A percentile compares a stretch with the other conserved stretches of the same genome.
These are phyloP conservation scores for Porites lutea DNA, from an alignment of 64 coral and sea anemone species.

Conservation along the genomic window DNA sequence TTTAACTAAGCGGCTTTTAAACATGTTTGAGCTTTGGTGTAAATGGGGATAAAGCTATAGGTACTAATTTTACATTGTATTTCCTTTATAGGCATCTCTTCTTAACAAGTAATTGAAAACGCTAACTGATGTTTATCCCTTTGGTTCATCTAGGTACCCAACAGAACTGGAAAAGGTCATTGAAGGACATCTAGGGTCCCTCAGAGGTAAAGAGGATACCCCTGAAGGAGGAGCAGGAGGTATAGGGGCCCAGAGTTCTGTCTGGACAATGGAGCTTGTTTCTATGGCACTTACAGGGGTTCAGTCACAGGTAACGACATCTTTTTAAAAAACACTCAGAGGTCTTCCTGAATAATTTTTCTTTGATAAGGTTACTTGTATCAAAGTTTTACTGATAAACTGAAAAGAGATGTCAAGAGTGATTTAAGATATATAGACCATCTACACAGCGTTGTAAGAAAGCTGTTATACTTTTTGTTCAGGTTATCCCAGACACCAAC, in stretches of 20 bases:
- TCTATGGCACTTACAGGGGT: constrained; percentile 67
- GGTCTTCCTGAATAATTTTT: too few relatives aligned
- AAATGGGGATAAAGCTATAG: too few relatives aligned
- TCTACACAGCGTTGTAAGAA: neutral
- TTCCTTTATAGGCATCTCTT: too few relatives aligned
- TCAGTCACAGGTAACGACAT: constrained; percentile 52
- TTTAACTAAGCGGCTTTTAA: too few relatives aligned
- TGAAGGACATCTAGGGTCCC: constrained; percentile 47
- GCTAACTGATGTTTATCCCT: neutral
- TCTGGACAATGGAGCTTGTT: constrained; percentile 78
- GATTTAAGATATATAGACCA: too few relatives aligned
- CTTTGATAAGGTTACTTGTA: too few relatives aligned
- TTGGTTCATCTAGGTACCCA: constrained; percentile 55
- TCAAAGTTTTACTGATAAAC: too few relatives aligned
- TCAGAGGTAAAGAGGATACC: constrained; percentile 14
- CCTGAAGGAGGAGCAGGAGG: neutral
- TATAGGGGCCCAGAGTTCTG: neutral
- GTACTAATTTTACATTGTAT: too few relatives aligned
- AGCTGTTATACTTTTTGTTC: neutral
- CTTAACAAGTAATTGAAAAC: too few relatives aligned
- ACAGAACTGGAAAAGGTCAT: constrained; percentile 61
- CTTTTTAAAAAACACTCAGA: neutral
- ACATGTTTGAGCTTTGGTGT: too few relatives aligned
- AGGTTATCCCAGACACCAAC: constrained; percentile 92
- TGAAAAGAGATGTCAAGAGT: too few relatives aligned